Base-by-base conservation (phyloP, 2,113 vertebrate genomes). In the Hypocryptadius cinnamomeus region DNA sequence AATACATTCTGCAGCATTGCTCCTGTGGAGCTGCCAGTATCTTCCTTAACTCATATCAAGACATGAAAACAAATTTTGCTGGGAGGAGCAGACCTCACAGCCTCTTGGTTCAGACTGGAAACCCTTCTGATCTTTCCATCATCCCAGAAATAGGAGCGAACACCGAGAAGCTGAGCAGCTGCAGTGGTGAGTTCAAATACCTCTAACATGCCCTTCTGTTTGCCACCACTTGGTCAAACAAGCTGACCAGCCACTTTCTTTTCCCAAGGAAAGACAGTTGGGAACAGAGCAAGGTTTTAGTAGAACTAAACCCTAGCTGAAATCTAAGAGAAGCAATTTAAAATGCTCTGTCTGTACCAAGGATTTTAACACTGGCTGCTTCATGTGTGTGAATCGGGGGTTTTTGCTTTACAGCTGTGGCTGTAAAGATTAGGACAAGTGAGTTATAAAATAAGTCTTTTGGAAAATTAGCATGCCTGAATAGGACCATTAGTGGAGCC, bases 121-220 rank as follows among this genome's bases (percentile, higher is more conserved):
- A 98, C 31, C n/a, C 97, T 65, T 98, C 98, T 45, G 98, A 99
- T 96, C 98, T 98, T 90, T 98, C 98, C 77, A 98, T 98, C 85
- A 98, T 99, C 94, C 97, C 98, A 15, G 98, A 99, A 97, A 97
- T 97, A 93, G 97, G 97, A 61, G 94, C 31, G 1, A 97, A 95
- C 22, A 88, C 86, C 1, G 95, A 97, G 74, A 92, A 90, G 79
- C 82, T 96, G 73, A 95, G 69, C 87, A 88, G 59, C 78, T 95
- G 73, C 94, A 87, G 83, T 10, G 94, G 97, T 97, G 86, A 87
- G 95, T 95, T 82, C 54, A 54, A 51, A 40, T 56, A 68, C 17
- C 20, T 66, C 39, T 54, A 31, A 57, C 27, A 20, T 68, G 17
- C 40, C 47, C n/a, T 77, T 19, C 15, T 5, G 1, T 47, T 92